Conservation (phyloP, 2,888 invertebrate genomes). For the Polyommatus iphigenia region DNA sequence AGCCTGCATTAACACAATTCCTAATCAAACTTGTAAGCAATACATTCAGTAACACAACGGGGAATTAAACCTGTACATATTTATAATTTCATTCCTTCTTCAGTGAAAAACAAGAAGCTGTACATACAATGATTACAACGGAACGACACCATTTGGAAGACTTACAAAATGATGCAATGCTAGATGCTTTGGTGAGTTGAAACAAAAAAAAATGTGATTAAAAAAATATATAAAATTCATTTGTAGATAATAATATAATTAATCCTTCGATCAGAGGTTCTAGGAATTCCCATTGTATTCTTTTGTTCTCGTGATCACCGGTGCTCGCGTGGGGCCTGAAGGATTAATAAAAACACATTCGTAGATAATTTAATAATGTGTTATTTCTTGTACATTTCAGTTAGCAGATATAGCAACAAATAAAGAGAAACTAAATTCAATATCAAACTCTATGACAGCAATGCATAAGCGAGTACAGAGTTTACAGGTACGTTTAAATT, state of each 20-base stretch:
- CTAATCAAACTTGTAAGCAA: neutral
- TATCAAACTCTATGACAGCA: conserved; percentile 66
- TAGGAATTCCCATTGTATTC: no score
- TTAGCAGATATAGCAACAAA: conserved; percentile 70
- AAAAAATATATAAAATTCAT: neutral
- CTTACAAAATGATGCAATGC: conserved; percentile 68
- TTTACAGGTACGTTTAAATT: conserved; percentile 55
- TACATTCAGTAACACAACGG: neutral
- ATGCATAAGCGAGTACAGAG: conserved; percentile 68
- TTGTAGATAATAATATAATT: no score
- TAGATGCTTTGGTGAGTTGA: conserved; percentile 66
- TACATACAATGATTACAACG: conserved; percentile 61
- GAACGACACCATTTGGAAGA: conserved; percentile 66
- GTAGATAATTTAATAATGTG: neutral
- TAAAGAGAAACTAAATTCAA: conserved; percentile 62
- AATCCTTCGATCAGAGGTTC: no score
- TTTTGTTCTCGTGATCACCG: no score
- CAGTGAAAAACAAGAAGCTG: conserved; percentile 69
- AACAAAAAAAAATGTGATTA: neutral
- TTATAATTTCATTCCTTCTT: conserved; percentile 31
- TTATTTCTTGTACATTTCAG: conserved; percentile 47
- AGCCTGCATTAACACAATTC: neutral
- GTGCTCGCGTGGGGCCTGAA: no score
- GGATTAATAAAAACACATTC: neutral
- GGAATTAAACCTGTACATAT: neutral